A percentile compares a stretch with the other conserved stretches of the same genome.
Evolutionary conservation across 2,113 vertebrate species (phyloP).

Genomic region (Callipepla squamata): DNA sequence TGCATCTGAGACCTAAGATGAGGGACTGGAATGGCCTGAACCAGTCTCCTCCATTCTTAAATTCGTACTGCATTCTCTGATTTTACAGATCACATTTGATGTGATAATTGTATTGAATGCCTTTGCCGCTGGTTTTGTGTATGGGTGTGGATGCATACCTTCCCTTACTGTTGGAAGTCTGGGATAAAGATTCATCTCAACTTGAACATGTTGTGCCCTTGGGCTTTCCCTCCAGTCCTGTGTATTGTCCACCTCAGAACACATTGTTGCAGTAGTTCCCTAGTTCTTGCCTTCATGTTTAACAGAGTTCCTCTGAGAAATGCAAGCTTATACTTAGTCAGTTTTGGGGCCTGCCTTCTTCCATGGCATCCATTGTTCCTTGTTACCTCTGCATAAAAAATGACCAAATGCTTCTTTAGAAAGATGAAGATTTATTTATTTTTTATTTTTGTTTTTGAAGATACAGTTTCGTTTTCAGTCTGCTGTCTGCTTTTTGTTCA

Average conservation of each 20-base stretch:
- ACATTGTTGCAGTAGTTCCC: background rate
- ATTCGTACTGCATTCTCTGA: background rate
- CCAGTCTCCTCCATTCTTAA: background rate
- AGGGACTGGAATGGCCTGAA: background rate
- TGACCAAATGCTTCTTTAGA: background rate
- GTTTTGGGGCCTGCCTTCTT: background rate
- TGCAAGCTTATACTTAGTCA: background rate
- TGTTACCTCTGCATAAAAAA: background rate
- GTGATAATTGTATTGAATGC: background rate
- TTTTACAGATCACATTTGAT: background rate
- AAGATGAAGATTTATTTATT: background rate
- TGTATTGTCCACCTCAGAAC: background rate
- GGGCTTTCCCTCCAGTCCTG: background rate
- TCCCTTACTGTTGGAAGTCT: background rate
- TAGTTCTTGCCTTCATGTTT: background rate
- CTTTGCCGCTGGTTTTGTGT: background rate
- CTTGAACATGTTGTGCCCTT: background rate
- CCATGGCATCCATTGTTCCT: background rate
- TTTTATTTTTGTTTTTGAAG: background rate
- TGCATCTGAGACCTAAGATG: background rate
- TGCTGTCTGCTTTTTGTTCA: background rate
- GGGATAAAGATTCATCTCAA: background rate
- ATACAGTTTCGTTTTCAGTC: rapidly evolving
- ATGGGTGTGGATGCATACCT: rapidly evolving
- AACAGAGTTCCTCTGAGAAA: background rate